Base-by-base conservation (phyloP, 2,888 invertebrate genomes). In the Incurvaria masculella region DNA sequence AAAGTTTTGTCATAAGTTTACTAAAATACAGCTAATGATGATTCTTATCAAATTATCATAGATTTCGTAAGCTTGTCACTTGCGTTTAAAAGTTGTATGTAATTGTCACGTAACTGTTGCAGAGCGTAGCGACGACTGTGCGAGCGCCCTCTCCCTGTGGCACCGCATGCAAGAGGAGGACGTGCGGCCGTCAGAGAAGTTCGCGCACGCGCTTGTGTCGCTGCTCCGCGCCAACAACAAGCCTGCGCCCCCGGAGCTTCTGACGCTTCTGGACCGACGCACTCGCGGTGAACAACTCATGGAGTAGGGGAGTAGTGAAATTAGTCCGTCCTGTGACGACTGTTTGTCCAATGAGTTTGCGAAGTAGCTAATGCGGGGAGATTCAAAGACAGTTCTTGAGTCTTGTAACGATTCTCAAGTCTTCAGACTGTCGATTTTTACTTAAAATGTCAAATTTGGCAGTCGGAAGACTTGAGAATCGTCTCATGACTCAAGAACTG, bases 41-140 rank as follows among this genome's bases (percentile, higher is more conserved):
- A 14, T 27, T 42, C 11, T 42, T 16, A 10, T 42, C n/a, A 19
- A 18, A 11, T 18, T 42, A 20, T 5, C 20, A 11, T n/a, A 6
- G 16, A 40, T 16, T 6, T n/a, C 40, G 5, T n/a, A 40, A n/a
- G 40, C 40, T n/a, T 11, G 14, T 27, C 27, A 27, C 27, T 14
- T 10, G 10, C 14, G 8, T 27, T 10, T 10, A 27, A 27, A 10
- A 10, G 14, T 10, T 27, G 14, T 27, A 14, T 10, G 10, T 14
- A 10, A 27, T 27, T 52, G n/a, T n/a, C n/a, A n/a, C n/a, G n/a
- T n/a, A n/a, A n/a, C n/a, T n/a, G n/a, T 66, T 68, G 21, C 61
- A 82, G 82, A 76, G 61, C 69, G 73, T 6, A 72, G 74, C 5
- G 76, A 81, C 55, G 70, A 81, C 52, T 68, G 60, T 52, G 56